phyloP scores from a whole-genome alignment of 2,797 vertebrate species.

The Silurus aristotelis region DNA sequence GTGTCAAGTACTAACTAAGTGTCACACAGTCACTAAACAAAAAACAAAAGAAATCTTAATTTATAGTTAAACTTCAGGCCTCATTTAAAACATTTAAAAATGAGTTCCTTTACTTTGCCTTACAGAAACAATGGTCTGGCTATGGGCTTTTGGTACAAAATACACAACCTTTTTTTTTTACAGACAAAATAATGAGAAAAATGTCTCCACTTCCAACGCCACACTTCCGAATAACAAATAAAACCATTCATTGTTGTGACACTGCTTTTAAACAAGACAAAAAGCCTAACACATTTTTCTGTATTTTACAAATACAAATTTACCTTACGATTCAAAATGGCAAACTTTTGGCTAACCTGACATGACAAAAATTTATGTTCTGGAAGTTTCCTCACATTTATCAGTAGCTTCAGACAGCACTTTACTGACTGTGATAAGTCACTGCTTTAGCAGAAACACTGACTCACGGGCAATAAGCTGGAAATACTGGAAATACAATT shows the following conservation, averaged over 20 bases:
- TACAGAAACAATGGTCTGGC: not conserved
- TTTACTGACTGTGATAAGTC: not conserved
- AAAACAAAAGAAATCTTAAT: not conserved
- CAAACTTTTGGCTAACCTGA: not conserved
- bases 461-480: constrained; percentile 3
- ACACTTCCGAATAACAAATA: not conserved
- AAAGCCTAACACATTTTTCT: not conserved
- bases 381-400: constrained; percentile 7
- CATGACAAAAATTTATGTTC: not conserved
- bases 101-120: not conserved
- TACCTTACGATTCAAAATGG: not conserved
- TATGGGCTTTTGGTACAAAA: not conserved
- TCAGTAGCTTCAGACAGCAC: not conserved
- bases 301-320: not conserved
- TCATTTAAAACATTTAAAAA: not conserved
- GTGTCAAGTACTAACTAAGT: not conserved
- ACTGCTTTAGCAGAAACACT: not conserved
- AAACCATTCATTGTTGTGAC: not conserved
- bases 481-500: not conserved
- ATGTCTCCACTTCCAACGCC: not conserved
- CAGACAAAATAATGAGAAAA: not conserved
- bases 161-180: not conserved
- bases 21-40: not conserved
- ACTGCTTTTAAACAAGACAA: not conserved
- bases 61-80: too few relatives aligned